Conservation (phyloP, 2,797 vertebrate genomes). For the Clarias fuscus region DNA sequence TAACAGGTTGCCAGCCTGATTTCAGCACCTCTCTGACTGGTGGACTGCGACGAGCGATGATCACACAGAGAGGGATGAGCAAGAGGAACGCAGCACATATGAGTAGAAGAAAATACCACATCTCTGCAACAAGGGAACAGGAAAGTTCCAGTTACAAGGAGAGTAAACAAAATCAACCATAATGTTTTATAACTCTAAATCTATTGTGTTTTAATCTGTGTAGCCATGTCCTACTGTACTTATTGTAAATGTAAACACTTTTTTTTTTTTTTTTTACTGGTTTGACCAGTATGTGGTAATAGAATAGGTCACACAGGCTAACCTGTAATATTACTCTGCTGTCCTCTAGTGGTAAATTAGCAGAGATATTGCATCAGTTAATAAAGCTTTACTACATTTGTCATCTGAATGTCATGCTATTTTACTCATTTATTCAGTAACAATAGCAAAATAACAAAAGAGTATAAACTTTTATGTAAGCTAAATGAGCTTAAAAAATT, state of each 20-base stretch:
- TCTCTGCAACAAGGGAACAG: constrained; percentile 66
- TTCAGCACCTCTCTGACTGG: constrained; percentile 83
- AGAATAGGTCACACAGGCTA: background rate
- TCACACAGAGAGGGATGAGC: constrained; percentile 87
- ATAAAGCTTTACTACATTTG: background rate
- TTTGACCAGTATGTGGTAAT: background rate
- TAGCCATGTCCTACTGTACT: too few relatives aligned
- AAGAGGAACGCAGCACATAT: constrained; percentile 81
- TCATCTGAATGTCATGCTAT: background rate
- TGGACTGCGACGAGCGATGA: constrained; percentile 80
- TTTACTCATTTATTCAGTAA: background rate
- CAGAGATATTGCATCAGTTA: background rate
- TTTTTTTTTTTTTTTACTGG: too few relatives aligned
- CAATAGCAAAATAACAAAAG: background rate
- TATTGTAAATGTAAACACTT: background rate
- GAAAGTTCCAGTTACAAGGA: background rate
- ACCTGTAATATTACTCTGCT: constrained; percentile 31
- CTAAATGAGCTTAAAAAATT: background rate
- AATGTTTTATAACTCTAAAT: background rate
- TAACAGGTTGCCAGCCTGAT: constrained; percentile 93
- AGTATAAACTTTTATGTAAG: background rate
- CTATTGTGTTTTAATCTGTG: background rate
- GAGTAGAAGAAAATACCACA: constrained; percentile 80
- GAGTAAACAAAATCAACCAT: background rate
- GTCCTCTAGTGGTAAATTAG: constrained; percentile 64